Conservation (phyloP, 2,797 vertebrate species). For the Thripadectes ignobilis region DNA sequence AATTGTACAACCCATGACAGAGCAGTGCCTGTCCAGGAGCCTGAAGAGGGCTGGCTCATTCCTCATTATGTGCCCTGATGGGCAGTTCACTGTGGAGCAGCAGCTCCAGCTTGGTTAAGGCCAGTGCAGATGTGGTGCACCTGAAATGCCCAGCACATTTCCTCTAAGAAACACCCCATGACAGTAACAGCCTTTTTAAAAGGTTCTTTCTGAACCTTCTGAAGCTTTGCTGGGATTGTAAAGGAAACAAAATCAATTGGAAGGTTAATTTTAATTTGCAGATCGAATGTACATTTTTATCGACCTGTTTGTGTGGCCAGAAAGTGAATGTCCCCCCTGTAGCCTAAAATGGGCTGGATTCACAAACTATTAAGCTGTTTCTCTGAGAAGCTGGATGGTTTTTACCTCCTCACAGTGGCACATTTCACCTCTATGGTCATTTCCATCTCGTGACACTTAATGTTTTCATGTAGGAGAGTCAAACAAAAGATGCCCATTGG, state of each 20-base stretch:
- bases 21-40: background rate
- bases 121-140: background rate
- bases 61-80: accelerated
- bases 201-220: background rate
- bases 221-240: background rate
- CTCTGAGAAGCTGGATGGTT: background rate
- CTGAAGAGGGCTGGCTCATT: background rate
- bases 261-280: slow-evolving; percentile 25
- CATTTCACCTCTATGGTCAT: background rate
- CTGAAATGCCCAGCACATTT: background rate
- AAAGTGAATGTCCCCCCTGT: background rate
- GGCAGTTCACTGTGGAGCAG: background rate
- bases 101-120: background rate
- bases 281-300: background rate
- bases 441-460: background rate
- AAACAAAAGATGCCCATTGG: background rate
- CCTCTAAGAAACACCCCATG: background rate
- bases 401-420: background rate
- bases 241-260: slow-evolving; percentile 1
- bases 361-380: background rate
- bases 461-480: background rate
- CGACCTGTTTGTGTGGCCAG: background rate
- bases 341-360: background rate
- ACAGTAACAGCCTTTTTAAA: background rate
- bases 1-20: background rate